Conservation (phyloP, 2,888 invertebrate species). For the Alsophila aescularia region DNA sequence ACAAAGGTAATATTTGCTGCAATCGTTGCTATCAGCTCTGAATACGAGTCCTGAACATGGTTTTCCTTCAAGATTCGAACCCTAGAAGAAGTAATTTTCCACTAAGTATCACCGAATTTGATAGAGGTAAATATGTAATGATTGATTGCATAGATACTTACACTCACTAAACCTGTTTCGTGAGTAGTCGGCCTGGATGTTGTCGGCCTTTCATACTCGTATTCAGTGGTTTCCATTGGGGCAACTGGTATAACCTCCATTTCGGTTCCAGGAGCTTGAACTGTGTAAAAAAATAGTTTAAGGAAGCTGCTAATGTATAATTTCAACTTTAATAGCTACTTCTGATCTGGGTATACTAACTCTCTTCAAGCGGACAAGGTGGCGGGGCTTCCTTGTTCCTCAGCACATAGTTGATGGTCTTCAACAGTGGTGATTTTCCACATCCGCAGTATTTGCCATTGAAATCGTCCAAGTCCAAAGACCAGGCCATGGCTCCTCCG, state of each 20-base stretch:
- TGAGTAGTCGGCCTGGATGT: slow-evolving; percentile 24
- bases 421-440: slow-evolving; percentile 91
- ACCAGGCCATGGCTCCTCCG: slow-evolving; percentile 96
- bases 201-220: slow-evolving; percentile 27
- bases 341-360: slow-evolving; percentile 52
- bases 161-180: slow-evolving; percentile 25
- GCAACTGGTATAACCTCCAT: slow-evolving; percentile 28
- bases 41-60: slow-evolving; percentile 85
- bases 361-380: slow-evolving; percentile 65
- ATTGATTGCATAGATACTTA: slow-evolving; percentile 14
- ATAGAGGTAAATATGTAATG: not conserved
- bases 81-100: slow-evolving; percentile 49
- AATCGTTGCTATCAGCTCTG: slow-evolving; percentile 86
- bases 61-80: slow-evolving; percentile 81
- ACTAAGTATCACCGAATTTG: not conserved
- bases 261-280: slow-evolving; percentile 34
- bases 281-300: slow-evolving; percentile 9
- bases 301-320: no score
- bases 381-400: slow-evolving; percentile 88
- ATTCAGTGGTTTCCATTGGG: slow-evolving; percentile 30
- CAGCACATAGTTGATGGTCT: slow-evolving; percentile 92
- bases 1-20: slow-evolving; percentile 92
- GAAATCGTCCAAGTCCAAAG: slow-evolving; percentile 94
- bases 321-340: no score
- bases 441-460: slow-evolving; percentile 90